Conservation (phyloP, 2,888 invertebrate genomes). For the Coelinius sp. region DNA sequence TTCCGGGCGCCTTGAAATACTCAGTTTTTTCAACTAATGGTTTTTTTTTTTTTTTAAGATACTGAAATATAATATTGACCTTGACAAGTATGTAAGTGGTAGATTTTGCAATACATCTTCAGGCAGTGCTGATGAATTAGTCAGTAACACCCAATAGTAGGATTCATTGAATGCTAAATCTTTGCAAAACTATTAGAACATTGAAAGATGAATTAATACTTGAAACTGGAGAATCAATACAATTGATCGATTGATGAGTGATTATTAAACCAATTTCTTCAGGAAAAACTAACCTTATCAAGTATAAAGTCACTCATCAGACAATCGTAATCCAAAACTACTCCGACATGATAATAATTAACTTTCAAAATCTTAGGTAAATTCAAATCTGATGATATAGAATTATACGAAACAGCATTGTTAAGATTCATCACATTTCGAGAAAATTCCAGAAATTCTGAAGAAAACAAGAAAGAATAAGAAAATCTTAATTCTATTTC, state of each 20-base stretch:
- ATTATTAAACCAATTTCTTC: neutral
- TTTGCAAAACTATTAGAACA: constrained; percentile 49
- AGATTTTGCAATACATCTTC: constrained; percentile 45
- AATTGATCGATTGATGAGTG: neutral
- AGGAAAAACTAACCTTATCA: neutral
- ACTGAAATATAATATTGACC: too few species aligned
- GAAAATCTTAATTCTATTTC: neutral
- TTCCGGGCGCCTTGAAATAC: too few species aligned
- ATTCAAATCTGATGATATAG: neutral
- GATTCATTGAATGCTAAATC: constrained; percentile 58
- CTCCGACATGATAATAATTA: constrained; percentile 54
- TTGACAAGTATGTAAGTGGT: too few species aligned
- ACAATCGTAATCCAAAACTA: constrained; percentile 56
- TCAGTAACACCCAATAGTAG: constrained; percentile 58
- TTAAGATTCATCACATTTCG: neutral
- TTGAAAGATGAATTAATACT: neutral
- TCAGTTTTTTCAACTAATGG: too few species aligned
- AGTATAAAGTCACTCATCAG: constrained; percentile 46
- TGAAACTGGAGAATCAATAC: too few species aligned
- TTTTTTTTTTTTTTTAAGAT: too few species aligned
- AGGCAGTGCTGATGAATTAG: constrained; percentile 43
- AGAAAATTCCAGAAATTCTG: neutral
- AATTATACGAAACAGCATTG: neutral
- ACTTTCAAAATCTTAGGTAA: constrained; percentile 44
- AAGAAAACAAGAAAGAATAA: neutral